Percentiles rank a stretch among this genome's conserved stretches.
These are phyloP conservation scores for Suncus etruscus DNA, from an alignment of 2,113 vertebrate genomes.

Conservation along the genomic window DNA sequence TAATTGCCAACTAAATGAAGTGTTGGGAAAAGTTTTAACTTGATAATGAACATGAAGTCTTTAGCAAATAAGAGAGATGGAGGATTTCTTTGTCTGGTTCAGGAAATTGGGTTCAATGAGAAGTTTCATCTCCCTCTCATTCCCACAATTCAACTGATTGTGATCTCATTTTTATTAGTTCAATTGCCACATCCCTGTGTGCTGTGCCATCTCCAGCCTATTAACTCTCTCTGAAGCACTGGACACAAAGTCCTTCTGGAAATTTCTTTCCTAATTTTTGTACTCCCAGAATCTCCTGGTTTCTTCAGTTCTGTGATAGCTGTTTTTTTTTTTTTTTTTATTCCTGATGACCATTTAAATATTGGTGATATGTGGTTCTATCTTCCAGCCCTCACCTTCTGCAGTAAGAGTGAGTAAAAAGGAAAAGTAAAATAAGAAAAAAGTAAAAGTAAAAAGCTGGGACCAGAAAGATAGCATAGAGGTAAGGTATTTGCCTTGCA, in stretches of 20 bases:
- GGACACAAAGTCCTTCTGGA: not conserved
- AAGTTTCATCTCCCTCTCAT: not conserved
- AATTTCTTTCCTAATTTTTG: not conserved
- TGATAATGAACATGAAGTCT: constrained; percentile 23
- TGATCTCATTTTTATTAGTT: not conserved
- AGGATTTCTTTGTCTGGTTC: constrained; percentile 50
- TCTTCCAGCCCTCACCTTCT: not conserved
- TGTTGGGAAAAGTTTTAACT: constrained; percentile 51
- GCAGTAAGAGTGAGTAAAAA: too few species aligned
- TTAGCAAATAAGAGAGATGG: constrained; percentile 2
- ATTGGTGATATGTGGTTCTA: not conserved
- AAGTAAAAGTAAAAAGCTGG: too few species aligned
- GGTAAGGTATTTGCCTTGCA: too few species aligned
- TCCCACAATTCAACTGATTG: constrained; percentile 16
- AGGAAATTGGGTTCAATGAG: constrained; percentile 59
- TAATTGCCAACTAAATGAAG: constrained; percentile 58
- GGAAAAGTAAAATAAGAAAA: not conserved
- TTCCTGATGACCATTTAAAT: not conserved
- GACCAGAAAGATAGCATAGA: too few species aligned
- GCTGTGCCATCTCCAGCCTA: not conserved
- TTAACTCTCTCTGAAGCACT: not conserved
- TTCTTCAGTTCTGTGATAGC: not conserved
- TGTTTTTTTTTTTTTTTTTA: not conserved
- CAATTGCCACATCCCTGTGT: not conserved
- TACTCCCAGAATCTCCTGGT: not conserved